phyloP scores from a whole-genome alignment of 2,888 invertebrate genomes.

The Siphlonurus alternatus region DNA sequence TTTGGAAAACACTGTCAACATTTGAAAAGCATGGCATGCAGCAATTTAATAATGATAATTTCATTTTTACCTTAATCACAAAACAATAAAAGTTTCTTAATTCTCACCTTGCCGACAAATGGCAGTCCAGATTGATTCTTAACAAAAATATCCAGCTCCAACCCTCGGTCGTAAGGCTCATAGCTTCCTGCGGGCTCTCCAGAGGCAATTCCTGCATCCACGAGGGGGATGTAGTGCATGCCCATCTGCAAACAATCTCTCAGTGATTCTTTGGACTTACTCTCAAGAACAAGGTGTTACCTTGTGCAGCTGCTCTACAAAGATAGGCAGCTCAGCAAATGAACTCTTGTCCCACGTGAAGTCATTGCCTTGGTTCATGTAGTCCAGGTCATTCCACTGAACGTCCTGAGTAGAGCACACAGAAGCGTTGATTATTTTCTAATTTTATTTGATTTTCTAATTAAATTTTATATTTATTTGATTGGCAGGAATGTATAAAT shows the following conservation, averaged over 20 bases:
- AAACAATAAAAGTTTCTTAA: constrained; percentile 5
- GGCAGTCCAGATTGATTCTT: constrained; percentile 40
- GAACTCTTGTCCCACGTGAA: constrained; percentile 53
- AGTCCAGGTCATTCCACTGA: constrained; percentile 76
- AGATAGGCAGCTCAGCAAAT: constrained; percentile 46
- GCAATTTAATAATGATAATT: too few species aligned
- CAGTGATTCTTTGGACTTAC: too few species aligned
- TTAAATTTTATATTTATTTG: background rate
- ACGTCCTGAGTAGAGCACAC: too few species aligned
- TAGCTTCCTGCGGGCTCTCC: constrained; percentile 48
- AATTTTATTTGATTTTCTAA: constrained; percentile 3
- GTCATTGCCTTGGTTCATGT: constrained; percentile 61
- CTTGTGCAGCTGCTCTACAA: constrained; percentile 46
- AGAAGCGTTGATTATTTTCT: background rate
- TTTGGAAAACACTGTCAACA: too few species aligned
- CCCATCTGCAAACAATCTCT: constrained; percentile 35
- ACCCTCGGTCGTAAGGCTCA: constrained; percentile 56
- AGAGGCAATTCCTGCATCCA: constrained; percentile 62
- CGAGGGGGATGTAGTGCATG: constrained; percentile 58
- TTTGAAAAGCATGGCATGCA: too few species aligned
- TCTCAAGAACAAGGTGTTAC: constrained; percentile 20
- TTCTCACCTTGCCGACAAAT: constrained; percentile 45
- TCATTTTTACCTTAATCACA: constrained; percentile 5
- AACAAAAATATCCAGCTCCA: constrained; percentile 53
- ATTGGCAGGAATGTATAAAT: too few species aligned